Conservation (phyloP, 2,113 vertebrate species). For the Eudyptes chrysolophus region DNA sequence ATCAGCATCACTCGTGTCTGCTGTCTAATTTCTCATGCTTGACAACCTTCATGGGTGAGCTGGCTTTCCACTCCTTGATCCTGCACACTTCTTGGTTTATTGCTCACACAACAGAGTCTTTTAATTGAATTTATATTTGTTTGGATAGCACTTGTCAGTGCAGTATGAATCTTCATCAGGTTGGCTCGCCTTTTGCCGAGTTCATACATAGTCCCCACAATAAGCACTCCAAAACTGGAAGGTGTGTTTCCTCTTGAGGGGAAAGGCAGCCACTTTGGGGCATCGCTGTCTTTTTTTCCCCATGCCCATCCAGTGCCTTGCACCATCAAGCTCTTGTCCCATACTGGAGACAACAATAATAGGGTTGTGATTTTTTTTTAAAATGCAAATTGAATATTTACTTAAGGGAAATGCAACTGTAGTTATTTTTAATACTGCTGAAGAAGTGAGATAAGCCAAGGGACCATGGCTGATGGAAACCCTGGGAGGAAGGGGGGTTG, state of each 20-base stretch:
- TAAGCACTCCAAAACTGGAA: background rate
- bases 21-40: slow-evolving; percentile 29
- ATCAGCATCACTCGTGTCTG: background rate
- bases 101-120: slow-evolving; percentile 19
- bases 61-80: slow-evolving; percentile 4
- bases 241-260: background rate
- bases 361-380: background rate
- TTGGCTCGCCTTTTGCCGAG: background rate
- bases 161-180: slow-evolving; percentile 3
- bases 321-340: background rate
- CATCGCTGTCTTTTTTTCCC: background rate
- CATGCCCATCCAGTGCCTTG: background rate
- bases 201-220: background rate
- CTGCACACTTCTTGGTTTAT: background rate
- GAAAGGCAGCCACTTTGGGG: background rate
- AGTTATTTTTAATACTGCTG: background rate
- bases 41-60: slow-evolving; percentile 26
- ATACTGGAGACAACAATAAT: background rate
- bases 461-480: background rate
- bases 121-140: slow-evolving; percentile 56
- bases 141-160: slow-evolving; percentile 30
- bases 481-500: background rate
- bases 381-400: background rate
- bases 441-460: background rate
- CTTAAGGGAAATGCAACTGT: background rate